phyloP scores from a whole-genome alignment of 2,888 invertebrate species.

The Campaea margaritaria region DNA sequence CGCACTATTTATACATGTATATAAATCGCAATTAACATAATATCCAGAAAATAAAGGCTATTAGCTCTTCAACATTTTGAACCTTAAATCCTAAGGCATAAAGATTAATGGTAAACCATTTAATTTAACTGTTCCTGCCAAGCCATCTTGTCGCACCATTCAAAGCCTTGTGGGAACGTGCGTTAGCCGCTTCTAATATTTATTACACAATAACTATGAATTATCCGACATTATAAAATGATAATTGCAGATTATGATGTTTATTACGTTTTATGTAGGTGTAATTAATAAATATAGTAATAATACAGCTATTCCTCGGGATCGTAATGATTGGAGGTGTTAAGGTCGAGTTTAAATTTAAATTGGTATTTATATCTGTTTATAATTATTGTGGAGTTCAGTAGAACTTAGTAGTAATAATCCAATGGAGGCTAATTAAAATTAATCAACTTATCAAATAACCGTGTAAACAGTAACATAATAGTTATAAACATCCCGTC shows the following conservation, averaged over 20 bases:
- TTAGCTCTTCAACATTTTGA: neutral
- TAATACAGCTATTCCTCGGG: neutral
- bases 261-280: conserved; percentile 8
- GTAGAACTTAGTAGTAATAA: no score
- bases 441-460: no score
- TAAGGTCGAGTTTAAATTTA: neutral
- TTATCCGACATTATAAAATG: neutral
- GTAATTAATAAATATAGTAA: conserved; percentile 1
- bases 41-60: neutral
- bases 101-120: neutral
- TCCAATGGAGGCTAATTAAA: no score
- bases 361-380: neutral
- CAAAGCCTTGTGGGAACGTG: conserved; percentile 1
- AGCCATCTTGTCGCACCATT: neutral
- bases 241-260: conserved; percentile 10
- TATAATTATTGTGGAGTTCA: no score
- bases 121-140: no score
- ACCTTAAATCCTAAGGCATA: neutral
- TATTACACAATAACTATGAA: conserved; percentile 14
- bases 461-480: no score
- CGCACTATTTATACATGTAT: neutral
- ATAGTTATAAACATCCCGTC: no score
- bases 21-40: conserved; percentile 4
- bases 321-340: neutral
- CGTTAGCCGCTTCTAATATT: conserved; percentile 7